Base-by-base conservation (phyloP, 2,888 invertebrate species). In the Aelia acuminata region DNA sequence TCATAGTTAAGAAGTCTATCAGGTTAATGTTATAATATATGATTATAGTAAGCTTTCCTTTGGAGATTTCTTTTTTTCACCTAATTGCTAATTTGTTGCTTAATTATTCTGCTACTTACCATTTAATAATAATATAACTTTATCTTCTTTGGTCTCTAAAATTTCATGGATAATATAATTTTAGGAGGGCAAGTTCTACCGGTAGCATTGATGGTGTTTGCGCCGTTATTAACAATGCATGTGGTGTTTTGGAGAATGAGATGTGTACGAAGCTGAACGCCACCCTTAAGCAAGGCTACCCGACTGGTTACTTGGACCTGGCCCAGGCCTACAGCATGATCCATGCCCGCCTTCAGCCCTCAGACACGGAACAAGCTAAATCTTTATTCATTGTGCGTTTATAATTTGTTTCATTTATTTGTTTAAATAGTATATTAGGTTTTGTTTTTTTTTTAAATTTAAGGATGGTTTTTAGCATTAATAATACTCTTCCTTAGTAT, bases 121-220 rank as follows among this genome's bases (percentile, higher is more conserved):
- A 43, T 43, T 43, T 43, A 43, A 10, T 43, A 7, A 43, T 7
- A 43, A 43, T 43, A 7, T 43, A 43, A 43, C 10, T 10, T 43
- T 10, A 43, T 7, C 10, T 43, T 43, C 43, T 43, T 43, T 43
- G 10, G 10, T 43, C 43, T 7, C 43, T 4, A 15, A 7, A 49
- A 18, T 50, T 22, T 22, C 20, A 50, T 22, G 22, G 3, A 53
- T 53, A 13, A 26, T 57, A 57, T 70, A 13, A 50, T 80, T n/a
- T 31, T 84, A 97, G 98, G 90, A 95, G 99, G 90, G 96, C 98
- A n/a, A 94, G 98, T 90, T 96, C 96, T 11, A 97, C 97, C 90
- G 96, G 97, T 91, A 98, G 97, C 92, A 94, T 99, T 89, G 99
- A 99, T 93, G 99, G 98, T 87, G 96, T 97, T 84, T 99, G 99